Percentiles rank a stretch among this genome's conserved stretches.
Conservation (phyloP, 2,113 vertebrate species). For the Bubalus kerabau region DNA sequence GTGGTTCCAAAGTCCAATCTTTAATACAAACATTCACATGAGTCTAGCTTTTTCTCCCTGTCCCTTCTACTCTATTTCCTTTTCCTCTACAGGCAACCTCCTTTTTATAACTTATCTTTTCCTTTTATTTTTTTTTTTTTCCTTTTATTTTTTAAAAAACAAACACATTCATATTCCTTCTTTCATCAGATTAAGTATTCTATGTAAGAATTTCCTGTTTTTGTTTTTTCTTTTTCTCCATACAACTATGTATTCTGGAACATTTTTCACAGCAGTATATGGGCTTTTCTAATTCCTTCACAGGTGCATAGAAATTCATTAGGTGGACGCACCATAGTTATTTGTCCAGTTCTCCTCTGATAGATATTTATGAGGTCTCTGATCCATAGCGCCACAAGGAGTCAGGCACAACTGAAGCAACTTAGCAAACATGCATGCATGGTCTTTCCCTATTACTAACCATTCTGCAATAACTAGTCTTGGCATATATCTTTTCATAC, state of each 20-base stretch:
- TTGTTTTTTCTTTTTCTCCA: background rate
- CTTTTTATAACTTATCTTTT: background rate
- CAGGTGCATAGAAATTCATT: background rate
- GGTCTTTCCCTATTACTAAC: background rate
- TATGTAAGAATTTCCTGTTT: background rate
- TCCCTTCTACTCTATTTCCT: background rate
- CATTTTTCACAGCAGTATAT: background rate
- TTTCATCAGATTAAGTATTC: background rate
- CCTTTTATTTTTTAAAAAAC: background rate
- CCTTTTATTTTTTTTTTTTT: background rate
- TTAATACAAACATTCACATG: background rate
- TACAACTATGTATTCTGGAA: background rate
- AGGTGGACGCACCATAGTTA: background rate
- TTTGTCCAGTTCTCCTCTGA: background rate
- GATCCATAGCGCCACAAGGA: rapidly evolving
- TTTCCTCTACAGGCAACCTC: background rate
- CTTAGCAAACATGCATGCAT: background rate
- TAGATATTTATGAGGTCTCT: background rate
- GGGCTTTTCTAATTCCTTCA: background rate
- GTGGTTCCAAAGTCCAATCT: background rate
- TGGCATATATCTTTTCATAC: background rate
- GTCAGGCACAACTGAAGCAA: background rate
- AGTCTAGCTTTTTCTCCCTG: background rate
- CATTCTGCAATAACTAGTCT: background rate
- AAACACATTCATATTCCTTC: background rate